Evolutionary conservation across 1,140 invertebrate species (phyloP).

Genomic region (Drusus annulatus): DNA sequence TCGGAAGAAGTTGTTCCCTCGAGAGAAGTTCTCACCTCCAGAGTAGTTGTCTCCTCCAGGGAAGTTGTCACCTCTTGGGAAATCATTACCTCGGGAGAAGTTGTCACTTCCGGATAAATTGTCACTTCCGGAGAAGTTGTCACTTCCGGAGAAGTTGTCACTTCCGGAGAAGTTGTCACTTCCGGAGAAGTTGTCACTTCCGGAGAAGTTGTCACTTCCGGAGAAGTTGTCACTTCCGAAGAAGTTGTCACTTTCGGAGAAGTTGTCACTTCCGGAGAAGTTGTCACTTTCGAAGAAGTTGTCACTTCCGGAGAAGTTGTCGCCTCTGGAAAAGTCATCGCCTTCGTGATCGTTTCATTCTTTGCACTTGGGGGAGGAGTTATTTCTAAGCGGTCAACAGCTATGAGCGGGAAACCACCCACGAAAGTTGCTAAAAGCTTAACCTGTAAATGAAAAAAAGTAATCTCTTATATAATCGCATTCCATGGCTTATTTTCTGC

Average conservation of each 20-base stretch:
- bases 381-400: constrained; percentile 4
- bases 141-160: not conserved
- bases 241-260: not conserved
- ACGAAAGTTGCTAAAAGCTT: constrained; percentile 2
- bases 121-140: not conserved
- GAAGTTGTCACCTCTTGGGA: not conserved
- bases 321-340: not conserved
- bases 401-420: not conserved
- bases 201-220: not conserved
- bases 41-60: not conserved
- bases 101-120: not conserved
- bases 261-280: not conserved
- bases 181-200: not conserved
- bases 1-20: not conserved
- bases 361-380: not conserved
- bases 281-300: not conserved
- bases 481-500: too few species aligned
- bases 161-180: not conserved
- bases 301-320: not conserved
- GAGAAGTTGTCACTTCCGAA: not conserved
- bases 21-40: not conserved
- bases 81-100: not conserved
- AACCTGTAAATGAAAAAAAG: not conserved
- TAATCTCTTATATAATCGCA: not conserved
- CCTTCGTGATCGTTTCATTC: not conserved